Evolutionary conservation across 2,797 vertebrate species (phyloP).

Genomic region (Hyperoplus immaculatus): DNA sequence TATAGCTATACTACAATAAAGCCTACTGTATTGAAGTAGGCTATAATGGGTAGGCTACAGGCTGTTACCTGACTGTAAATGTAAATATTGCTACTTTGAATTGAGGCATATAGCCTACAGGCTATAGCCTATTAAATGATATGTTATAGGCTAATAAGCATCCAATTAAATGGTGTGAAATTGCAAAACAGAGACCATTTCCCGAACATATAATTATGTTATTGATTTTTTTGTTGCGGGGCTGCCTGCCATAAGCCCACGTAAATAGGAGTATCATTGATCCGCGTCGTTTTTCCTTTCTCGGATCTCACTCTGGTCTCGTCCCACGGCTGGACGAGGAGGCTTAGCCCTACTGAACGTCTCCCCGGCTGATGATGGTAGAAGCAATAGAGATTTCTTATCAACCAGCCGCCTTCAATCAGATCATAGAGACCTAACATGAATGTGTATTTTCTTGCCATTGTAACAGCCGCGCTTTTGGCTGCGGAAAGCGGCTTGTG

Average conservation of each 20-base stretch:
- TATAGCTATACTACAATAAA: no score
- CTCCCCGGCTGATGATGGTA: conserved; percentile 45
- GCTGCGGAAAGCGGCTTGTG: conserved; percentile 35
- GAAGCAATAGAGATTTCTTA: not conserved
- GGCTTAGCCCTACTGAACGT: conserved; percentile 27
- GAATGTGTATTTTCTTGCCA: conserved; percentile 54
- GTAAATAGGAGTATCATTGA: conserved; percentile 69
- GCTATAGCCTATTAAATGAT: no score
- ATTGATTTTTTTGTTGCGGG: conserved; percentile 2
- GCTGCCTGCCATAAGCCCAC: conserved; percentile 43
- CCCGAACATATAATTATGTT: not conserved
- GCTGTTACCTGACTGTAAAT: no score
- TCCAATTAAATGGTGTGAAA: not conserved
- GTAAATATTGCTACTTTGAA: no score
- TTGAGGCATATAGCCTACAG: no score
- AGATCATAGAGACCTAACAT: conserved; percentile 47
- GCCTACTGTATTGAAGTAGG: not conserved
- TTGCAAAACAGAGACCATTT: not conserved
- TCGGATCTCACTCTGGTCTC: conserved; percentile 42
- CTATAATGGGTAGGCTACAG: not conserved
- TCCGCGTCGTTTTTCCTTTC: conserved; percentile 45
- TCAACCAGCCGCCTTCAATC: not conserved
- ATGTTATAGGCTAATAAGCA: not conserved
- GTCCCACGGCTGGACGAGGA: conserved; percentile 48
- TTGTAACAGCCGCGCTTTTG: conserved; percentile 49